phyloP scores from a whole-genome alignment of 2,888 invertebrate genomes.

The Diaphora mendica region DNA sequence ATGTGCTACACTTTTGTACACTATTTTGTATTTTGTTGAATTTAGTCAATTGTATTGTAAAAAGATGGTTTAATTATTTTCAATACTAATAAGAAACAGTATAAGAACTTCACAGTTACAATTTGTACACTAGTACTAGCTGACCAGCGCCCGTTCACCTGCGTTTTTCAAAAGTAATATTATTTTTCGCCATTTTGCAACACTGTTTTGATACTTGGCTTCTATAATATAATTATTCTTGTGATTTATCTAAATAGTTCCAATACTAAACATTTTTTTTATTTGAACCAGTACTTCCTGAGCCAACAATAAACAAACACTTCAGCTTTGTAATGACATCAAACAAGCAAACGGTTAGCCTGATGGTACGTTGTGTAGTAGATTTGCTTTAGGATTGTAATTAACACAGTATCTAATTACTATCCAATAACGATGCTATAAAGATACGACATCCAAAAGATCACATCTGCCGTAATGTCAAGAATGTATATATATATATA shows the following conservation, averaged over 20 bases:
- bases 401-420: neutral
- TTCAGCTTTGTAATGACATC: neutral
- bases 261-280: too few species aligned
- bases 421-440: neutral
- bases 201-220: too few species aligned
- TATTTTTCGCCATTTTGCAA: too few species aligned
- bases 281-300: too few species aligned
- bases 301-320: too few species aligned
- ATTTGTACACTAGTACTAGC: too few species aligned
- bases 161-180: too few species aligned
- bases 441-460: neutral
- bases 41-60: conserved; percentile 12
- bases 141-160: too few species aligned
- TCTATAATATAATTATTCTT: too few species aligned
- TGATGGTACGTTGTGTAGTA: neutral
- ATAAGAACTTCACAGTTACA: too few species aligned
- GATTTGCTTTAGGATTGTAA: neutral
- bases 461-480: neutral
- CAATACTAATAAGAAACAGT: neutral
- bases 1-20: conserved; percentile 32
- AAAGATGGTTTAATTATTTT: neutral
- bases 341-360: neutral
- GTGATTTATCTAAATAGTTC: too few species aligned
- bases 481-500: neutral
- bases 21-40: neutral